Evolutionary conservation across 2,797 vertebrate genomes (phyloP).

Genomic region (Prionace glauca): DNA sequence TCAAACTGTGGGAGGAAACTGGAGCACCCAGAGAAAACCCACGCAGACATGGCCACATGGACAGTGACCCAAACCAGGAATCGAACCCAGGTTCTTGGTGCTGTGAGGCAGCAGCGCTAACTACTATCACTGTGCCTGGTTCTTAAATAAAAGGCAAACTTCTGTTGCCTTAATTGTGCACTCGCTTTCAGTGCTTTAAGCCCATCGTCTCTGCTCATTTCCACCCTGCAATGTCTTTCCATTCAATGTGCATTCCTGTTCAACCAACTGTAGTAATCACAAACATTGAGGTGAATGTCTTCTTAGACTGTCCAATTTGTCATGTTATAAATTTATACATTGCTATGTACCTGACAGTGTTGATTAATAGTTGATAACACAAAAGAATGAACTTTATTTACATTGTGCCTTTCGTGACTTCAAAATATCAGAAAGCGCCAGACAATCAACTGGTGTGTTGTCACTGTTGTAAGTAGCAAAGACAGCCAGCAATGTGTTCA

Average conservation of each 20-base stretch:
- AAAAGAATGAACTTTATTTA: background rate
- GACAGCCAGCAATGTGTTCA: background rate
- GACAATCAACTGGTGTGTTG: background rate
- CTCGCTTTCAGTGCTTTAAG: background rate
- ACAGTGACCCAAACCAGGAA: too few relatives aligned
- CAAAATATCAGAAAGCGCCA: background rate
- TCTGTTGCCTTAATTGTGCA: background rate
- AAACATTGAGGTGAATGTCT: background rate
- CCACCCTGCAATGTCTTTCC: background rate
- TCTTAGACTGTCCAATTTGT: background rate
- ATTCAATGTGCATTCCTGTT: background rate
- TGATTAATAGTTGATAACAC: background rate
- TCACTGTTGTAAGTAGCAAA: background rate
- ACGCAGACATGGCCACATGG: too few relatives aligned
- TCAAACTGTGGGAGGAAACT: too few relatives aligned
- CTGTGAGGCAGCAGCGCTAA: too few relatives aligned
- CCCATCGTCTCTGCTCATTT: background rate
- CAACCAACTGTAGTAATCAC: background rate
- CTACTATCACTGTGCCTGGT: background rate
- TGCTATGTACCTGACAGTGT: too few relatives aligned
- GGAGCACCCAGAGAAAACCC: too few relatives aligned
- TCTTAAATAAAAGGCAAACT: background rate
- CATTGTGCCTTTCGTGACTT: background rate
- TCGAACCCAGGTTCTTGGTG: too few relatives aligned
- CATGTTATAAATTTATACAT: background rate